Percentiles rank a stretch among this genome's conserved stretches.
Conservation (phyloP, 2,888 invertebrate genomes). For the Troilus luridus region DNA sequence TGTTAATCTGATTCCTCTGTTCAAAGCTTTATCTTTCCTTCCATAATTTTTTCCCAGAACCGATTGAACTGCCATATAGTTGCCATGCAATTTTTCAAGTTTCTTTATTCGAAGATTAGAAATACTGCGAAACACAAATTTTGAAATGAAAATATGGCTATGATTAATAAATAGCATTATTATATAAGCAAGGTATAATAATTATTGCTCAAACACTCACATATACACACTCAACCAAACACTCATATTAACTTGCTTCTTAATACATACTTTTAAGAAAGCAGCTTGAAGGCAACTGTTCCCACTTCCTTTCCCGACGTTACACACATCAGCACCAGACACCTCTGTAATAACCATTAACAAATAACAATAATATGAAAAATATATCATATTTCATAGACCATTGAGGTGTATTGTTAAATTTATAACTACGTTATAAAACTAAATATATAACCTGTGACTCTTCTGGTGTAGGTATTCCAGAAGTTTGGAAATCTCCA, state of each 20-base stretch:
- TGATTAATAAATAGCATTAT: no score
- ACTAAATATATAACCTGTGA: conserved; percentile 68
- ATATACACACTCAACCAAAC: no score
- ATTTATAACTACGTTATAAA: background rate
- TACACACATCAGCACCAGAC: conserved; percentile 76
- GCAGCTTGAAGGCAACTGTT: conserved; percentile 82
- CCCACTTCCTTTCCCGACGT: conserved; percentile 75
- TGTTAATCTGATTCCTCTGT: no score
- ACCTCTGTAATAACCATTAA: background rate
- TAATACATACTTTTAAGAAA: conserved; percentile 72
- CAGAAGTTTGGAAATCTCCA: conserved; percentile 80
- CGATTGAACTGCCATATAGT: no score
- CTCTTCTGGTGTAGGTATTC: conserved; percentile 74
- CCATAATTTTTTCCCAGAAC: no score
- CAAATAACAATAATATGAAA: background rate
- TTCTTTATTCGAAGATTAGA: no score
- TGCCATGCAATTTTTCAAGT: no score
- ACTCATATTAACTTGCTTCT: background rate
- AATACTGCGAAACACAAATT: no score
- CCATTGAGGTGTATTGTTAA: background rate
- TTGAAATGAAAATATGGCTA: no score
- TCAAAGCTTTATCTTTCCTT: no score
- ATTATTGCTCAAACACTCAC: no score
- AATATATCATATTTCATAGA: background rate
- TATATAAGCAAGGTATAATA: no score